Conservation (phyloP, 2,113 vertebrate genomes). For the Orientallactaga bullata region DNA sequence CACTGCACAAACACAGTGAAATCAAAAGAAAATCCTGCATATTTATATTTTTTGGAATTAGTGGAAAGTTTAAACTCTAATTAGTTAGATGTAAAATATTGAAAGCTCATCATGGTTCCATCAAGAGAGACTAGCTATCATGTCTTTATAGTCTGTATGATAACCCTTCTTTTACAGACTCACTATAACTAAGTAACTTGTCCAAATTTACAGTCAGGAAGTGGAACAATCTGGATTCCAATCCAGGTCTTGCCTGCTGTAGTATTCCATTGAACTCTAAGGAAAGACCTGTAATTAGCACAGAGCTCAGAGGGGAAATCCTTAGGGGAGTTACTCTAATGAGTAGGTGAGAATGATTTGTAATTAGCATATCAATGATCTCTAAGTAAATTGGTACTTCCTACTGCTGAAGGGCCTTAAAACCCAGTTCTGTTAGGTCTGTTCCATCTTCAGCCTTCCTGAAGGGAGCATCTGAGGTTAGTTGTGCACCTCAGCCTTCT, state of each 20-base stretch:
- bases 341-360: conserved; percentile 64
- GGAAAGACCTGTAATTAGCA: conserved; percentile 56
- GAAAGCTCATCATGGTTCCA: not conserved
- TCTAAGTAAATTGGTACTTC: conserved; percentile 54
- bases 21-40: not conserved
- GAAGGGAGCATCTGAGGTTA: not conserved
- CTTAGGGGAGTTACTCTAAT: conserved; percentile 54
- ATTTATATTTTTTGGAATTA: not conserved
- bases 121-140: not conserved
- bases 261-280: not conserved
- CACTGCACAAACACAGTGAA: not conserved
- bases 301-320: conserved; percentile 4
- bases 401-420: not conserved
- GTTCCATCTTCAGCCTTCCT: not conserved
- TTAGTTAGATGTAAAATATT: not conserved
- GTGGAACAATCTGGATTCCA: not conserved
- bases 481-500: not conserved
- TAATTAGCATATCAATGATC: conserved; percentile 53
- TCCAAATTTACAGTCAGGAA: not conserved
- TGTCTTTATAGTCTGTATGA: not conserved
- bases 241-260: not conserved
- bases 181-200: not conserved
- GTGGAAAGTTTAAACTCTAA: not conserved
- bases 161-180: not conserved
- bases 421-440: not conserved